Base-by-base conservation (phyloP, 1,140 invertebrate genomes). In the Aplysia californica region DNA sequence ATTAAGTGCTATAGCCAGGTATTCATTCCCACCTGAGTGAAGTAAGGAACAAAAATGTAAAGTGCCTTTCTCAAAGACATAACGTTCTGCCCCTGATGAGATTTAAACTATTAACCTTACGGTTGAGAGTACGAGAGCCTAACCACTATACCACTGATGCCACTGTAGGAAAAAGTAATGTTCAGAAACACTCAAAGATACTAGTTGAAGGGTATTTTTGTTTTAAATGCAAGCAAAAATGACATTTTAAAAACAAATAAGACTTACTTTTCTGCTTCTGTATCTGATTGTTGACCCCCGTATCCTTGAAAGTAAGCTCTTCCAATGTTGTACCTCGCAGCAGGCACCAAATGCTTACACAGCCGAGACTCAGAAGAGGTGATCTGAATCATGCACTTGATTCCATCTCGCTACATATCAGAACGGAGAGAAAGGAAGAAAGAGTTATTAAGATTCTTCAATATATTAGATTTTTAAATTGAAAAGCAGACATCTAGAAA, bases 261-360 rank as follows among this genome's bases (percentile, higher is more conserved):
- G n/a, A 50, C 69, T 50, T 78, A 90, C 89, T 78, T 87, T 82
- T 89, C 89, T 33, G 89, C 88, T 50, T 89, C 83, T 65, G 68
- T 69, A 76, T 90, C 87, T 6, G 87, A 88, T 65, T 88, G 85
- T 50, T 78, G 77, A 31, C 79, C 35, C 21, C 89, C 89, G 82
- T 82, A 88, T 29, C 89, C 89, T 78, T 89, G 84, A 77, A 85
- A 89, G 76, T 87, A 89, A 15, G 89, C 89, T 66, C 86, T 68
- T 20, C 89, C 89, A 23, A 90, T 77, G 68, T 90, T 89, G 68
- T 85, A 89, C 74, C 87, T 77, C 5, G 88, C 88, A 35, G 84
- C 84, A 61, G 78, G 75, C 38, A 83, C 68, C 23, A 90, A 67
- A 71, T 88, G 87, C 39, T 84, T 82, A 21, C 77, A 81, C 23